Conservation (phyloP, 2,888 invertebrate genomes). For the Galeopsomyia nigrocyanea region DNA sequence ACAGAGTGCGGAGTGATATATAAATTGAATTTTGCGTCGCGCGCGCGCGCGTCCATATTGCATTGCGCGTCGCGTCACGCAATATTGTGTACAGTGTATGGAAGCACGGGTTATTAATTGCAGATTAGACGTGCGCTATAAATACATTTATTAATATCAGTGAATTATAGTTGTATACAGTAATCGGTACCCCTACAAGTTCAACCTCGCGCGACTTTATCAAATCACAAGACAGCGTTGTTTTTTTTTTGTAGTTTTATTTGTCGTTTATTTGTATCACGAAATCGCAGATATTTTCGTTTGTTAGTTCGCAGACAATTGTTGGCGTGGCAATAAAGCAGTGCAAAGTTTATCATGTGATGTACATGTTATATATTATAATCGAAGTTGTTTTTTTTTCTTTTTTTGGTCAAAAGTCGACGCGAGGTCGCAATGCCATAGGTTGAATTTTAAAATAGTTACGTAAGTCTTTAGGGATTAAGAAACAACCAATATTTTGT, state of each 20-base stretch:
- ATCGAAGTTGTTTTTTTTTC: slow-evolving; percentile 26
- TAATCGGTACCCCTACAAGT: slow-evolving; percentile 57
- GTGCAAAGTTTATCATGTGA: slow-evolving; percentile 7
- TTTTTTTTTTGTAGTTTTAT: slow-evolving; percentile 14
- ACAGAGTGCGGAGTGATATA: slow-evolving; percentile 6
- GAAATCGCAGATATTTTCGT: slow-evolving; percentile 20
- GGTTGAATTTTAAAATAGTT: slow-evolving; percentile 58
- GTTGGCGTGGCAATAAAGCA: slow-evolving; percentile 35
- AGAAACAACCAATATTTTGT: slow-evolving; percentile 67
- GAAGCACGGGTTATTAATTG: slow-evolving; percentile 56
- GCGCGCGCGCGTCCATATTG: slow-evolving; percentile 4
- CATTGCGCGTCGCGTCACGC: slow-evolving; percentile 7
- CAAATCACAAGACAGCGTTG: not conserved
- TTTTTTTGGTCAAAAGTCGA: slow-evolving; percentile 31
- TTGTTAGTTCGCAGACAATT: slow-evolving; percentile 29
- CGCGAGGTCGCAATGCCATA: slow-evolving; percentile 51
- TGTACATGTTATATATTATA: slow-evolving; percentile 5
- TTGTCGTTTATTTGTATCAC: slow-evolving; percentile 18
- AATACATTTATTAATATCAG: slow-evolving; percentile 60
- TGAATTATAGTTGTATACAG: slow-evolving; percentile 59
- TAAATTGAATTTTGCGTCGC: slow-evolving; percentile 29
- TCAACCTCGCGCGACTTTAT: slow-evolving; percentile 42
- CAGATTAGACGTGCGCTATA: slow-evolving; percentile 63
- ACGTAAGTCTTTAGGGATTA: slow-evolving; percentile 52
- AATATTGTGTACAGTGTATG: slow-evolving; percentile 62